phyloP scores from a whole-genome alignment of 2,888 invertebrate genomes.

The Agrochola lychnidis region DNA sequence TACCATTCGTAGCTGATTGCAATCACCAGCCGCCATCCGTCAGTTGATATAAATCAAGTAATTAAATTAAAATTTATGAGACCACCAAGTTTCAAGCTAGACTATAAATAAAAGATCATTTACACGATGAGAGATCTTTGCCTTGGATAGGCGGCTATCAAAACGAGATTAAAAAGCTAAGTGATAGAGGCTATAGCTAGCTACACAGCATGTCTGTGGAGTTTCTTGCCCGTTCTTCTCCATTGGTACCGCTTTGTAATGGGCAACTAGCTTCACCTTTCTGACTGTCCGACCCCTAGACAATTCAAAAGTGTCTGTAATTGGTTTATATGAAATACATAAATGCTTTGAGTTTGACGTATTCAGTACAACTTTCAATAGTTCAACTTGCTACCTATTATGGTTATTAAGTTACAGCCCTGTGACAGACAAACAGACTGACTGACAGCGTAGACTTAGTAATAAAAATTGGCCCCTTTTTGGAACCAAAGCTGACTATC shows the following conservation, averaged over 20 bases:
- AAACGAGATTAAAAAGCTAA: not conserved
- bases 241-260: no score
- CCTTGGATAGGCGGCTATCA: not conserved
- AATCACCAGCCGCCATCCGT: conserved; percentile 22
- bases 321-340: no score
- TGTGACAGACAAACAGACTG: not conserved
- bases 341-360: not conserved
- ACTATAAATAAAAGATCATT: conserved; percentile 9
- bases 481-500: not conserved
- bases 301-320: no score
- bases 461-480: not conserved
- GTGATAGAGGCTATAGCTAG: no score
- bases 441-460: no score
- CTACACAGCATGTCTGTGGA: not conserved
- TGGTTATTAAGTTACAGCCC: no score
- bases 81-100: conserved; percentile 40
- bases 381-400: no score
- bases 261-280: no score
- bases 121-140: not conserved
- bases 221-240: no score
- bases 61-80: conserved; percentile 61
- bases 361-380: not conserved
- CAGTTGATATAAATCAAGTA: conserved; percentile 37
- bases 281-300: no score
- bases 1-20: conserved; percentile 40